Evolutionary conservation across 2,113 vertebrate species (phyloP).

Genomic region (Lasiurus cinereus): DNA sequence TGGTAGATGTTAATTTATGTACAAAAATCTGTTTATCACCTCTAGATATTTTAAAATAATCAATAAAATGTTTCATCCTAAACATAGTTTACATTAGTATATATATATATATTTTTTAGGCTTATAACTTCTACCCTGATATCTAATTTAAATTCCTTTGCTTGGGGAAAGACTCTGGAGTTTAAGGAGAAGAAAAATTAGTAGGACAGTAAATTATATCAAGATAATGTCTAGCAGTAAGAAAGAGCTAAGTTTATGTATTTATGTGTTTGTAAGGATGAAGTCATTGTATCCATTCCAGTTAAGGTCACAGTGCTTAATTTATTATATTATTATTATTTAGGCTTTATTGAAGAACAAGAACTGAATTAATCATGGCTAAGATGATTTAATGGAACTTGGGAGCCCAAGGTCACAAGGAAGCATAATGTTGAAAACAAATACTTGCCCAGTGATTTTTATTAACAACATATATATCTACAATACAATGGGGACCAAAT

Average conservation of each 20-base stretch:
- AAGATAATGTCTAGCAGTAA: background rate
- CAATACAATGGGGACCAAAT: background rate
- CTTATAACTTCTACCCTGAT: background rate
- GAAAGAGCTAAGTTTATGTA: background rate
- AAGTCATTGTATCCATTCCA: background rate
- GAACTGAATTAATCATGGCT: background rate
- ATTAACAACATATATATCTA: background rate
- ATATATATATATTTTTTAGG: background rate
- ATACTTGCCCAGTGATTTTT: background rate
- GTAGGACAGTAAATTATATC: background rate
- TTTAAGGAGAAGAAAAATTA: background rate
- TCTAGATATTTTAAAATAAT: background rate
- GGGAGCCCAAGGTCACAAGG: background rate
- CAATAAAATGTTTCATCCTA: background rate
- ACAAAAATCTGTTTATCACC: background rate
- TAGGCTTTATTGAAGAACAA: background rate
- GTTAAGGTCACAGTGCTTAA: background rate
- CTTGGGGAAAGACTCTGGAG: background rate
- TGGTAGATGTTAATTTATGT: background rate
- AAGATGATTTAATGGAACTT: background rate
- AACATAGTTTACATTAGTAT: background rate
- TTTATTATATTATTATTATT: background rate
- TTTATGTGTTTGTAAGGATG: fast-evolving
- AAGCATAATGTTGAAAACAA: background rate
- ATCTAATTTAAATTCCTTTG: background rate